Conservation (phyloP, 2,113 vertebrate species). For the Heliornis fulica region DNA sequence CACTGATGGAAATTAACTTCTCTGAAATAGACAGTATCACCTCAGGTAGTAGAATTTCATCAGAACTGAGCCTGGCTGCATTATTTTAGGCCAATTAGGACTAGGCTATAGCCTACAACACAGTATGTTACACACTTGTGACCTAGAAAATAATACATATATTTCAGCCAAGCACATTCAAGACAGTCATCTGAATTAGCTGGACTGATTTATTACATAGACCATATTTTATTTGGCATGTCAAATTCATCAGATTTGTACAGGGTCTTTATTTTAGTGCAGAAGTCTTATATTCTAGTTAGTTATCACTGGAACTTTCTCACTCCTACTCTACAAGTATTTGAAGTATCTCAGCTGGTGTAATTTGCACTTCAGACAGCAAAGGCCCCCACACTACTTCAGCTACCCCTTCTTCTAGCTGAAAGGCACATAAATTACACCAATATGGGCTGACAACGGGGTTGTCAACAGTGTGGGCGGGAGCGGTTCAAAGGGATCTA, state of each 20-base stretch:
- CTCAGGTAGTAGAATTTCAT: background rate
- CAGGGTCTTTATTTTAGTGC: too few species aligned
- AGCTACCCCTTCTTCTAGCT: too few species aligned
- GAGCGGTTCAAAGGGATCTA: background rate
- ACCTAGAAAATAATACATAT: background rate
- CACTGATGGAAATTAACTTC: background rate
- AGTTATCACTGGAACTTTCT: background rate
- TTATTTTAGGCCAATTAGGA: background rate
- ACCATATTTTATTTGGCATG: background rate
- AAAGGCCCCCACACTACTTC: background rate
- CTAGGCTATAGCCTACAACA: background rate
- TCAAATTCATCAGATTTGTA: background rate
- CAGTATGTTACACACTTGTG: accelerated
- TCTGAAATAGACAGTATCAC: background rate
- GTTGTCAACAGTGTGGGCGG: accelerated
- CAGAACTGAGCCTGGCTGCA: background rate
- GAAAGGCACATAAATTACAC: background rate
- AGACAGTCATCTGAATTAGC: background rate
- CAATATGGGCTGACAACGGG: accelerated
- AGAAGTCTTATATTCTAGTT: background rate
- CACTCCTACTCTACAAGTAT: background rate
- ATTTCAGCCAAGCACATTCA: background rate
- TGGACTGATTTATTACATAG: background rate
- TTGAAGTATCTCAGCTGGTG: background rate
- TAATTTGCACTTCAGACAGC: accelerated